phyloP scores from a whole-genome alignment of 2,888 invertebrate species.

The Euclidia mi region DNA sequence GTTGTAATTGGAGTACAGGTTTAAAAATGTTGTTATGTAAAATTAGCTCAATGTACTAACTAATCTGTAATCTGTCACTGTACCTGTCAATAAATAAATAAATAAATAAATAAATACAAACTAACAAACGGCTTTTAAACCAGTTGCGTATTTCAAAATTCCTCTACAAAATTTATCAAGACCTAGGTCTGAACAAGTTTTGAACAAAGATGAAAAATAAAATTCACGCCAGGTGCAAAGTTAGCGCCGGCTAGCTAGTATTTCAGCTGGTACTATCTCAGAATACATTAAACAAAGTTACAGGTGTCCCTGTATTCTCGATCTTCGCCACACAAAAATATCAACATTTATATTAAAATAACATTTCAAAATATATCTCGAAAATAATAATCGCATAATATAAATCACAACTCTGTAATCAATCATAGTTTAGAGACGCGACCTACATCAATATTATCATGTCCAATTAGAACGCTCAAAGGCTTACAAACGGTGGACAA shows the following conservation, averaged over 20 bases:
- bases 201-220: constrained; percentile 30
- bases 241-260: constrained; percentile 30
- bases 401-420: constrained; percentile 52
- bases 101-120: background rate
- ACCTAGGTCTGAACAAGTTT: constrained; percentile 31
- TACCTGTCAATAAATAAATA: too few species aligned
- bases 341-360: constrained; percentile 28
- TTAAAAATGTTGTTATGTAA: too few species aligned
- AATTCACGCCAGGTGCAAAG: too few species aligned
- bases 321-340: constrained; percentile 27
- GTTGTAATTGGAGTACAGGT: too few species aligned
- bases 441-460: constrained; percentile 62
- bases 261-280: constrained; percentile 46
- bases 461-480: constrained; percentile 64
- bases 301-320: constrained; percentile 40
- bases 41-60: too few species aligned
- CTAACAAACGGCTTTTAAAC: constrained; percentile 1
- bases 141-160: background rate
- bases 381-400: constrained; percentile 20
- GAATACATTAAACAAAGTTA: constrained; percentile 53
- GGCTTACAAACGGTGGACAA: constrained; percentile 67
- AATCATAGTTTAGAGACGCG: constrained; percentile 59
- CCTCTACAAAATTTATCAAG: constrained; percentile 26
- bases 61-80: too few species aligned
- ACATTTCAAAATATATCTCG: background rate